Conservation (phyloP, 2,888 invertebrate genomes). For the Cantharis lateralis region DNA sequence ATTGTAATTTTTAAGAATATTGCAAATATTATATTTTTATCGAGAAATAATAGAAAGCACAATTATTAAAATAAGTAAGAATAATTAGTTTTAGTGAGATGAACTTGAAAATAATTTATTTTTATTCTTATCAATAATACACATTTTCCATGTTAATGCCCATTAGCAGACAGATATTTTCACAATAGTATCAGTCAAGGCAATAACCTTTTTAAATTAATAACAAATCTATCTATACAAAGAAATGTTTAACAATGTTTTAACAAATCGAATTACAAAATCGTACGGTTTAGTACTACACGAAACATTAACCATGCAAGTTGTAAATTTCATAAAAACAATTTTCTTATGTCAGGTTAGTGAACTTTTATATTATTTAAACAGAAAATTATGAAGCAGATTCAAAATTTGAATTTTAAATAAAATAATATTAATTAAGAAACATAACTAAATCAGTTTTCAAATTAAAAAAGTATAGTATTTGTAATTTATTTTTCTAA, state of each 20-base stretch:
- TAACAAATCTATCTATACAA: conserved; percentile 2
- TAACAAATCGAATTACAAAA: not conserved
- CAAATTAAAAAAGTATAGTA: too few relatives aligned
- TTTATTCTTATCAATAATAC: not conserved
- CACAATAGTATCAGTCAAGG: conserved; percentile 2
- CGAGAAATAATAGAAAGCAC: not conserved
- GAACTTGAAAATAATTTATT: not conserved
- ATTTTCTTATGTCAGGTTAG: not conserved
- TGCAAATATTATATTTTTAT: not conserved
- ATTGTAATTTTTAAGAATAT: not conserved
- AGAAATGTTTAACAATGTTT: not conserved
- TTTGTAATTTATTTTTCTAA: not conserved
- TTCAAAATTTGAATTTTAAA: not conserved
- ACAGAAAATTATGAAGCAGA: not conserved
- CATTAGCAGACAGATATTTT: conserved; percentile 1
- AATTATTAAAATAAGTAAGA: not conserved
- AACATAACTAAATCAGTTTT: too few relatives aligned
- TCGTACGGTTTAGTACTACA: not conserved
- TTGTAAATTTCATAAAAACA: not conserved
- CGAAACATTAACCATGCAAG: not conserved
- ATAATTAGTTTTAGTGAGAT: not conserved
- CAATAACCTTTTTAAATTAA: conserved; percentile 3
- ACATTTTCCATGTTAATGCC: not conserved
- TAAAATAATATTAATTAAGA: too few relatives aligned
- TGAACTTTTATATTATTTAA: not conserved